These are phyloP conservation scores for Oryctes rhinoceros DNA, from an alignment of 1,140 invertebrate species.

Conservation along the genomic window DNA sequence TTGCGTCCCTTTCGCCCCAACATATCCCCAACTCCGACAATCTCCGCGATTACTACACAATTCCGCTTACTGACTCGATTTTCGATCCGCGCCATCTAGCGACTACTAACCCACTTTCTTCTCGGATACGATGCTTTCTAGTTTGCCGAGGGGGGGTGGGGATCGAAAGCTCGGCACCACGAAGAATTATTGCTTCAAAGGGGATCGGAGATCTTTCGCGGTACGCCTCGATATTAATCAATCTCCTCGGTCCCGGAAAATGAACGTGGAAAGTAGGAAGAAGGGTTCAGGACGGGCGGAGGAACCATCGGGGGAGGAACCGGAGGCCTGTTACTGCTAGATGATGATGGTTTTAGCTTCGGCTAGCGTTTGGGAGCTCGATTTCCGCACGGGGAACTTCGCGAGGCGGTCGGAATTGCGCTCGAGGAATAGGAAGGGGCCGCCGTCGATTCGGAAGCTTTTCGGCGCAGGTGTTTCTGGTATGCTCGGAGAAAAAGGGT, in stretches of 20 bases:
- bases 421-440: neutral
- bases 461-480: too few relatives aligned
- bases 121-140: neutral
- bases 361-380: too few relatives aligned
- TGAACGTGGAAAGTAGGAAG: neutral
- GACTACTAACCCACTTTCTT: neutral
- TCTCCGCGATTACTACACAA: neutral
- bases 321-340: neutral
- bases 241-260: neutral
- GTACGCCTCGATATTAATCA: slow-evolving; percentile 13
- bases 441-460: too few relatives aligned
- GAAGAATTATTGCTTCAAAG: slow-evolving; percentile 9
- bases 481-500: too few relatives aligned
- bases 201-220: neutral
- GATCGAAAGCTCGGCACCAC: neutral
- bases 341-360: too few relatives aligned
- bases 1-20: neutral
- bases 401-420: too few relatives aligned
- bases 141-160: neutral
- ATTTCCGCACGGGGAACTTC: too few relatives aligned
- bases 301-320: neutral
- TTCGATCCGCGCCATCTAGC: neutral
- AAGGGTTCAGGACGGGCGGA: neutral
- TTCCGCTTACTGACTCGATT: slow-evolving; percentile 8
- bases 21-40: too few relatives aligned